Base-by-base conservation (phyloP, 2,888 invertebrate species). In the Hydrotaea diabolus region DNA sequence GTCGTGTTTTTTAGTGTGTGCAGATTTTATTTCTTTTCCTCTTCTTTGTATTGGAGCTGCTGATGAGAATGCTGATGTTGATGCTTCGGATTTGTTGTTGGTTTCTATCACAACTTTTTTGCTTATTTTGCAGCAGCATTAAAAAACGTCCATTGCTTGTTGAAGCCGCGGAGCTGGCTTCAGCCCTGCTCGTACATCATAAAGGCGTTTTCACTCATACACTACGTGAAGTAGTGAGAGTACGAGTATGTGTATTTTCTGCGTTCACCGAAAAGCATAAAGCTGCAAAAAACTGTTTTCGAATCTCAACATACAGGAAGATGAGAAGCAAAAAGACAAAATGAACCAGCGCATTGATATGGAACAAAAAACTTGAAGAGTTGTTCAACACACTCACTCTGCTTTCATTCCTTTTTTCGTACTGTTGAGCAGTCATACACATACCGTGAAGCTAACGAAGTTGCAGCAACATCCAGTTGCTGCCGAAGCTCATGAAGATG, bases 161-260 rank as follows among this genome's bases (percentile, higher is more conserved):
- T 7, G 13, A 36, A 31, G 31, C 31, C 31, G 31, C 7, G 31
- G 3, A 31, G 31, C 31, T 4, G 31, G 13, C 13, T 13, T 49
- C 23, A 21, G 46, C 36, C 31, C 17, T n/a, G n/a, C 31, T 31
- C n/a, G 57, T 46, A 74, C 57, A 75, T 80, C n/a, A 75, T 71
- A 69, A 80, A 74, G 79, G 66, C 79, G 74, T 66, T 80, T 66
- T 31, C 31, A 74, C 66, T 53, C 5, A n/a, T 43, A n/a, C 43
- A 66, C 17, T 8, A 17, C 31, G 31, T 21, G 66, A 9, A 39
- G 43, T 19, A n/a, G n/a, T n/a, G n/a, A n/a, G n/a, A n/a, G n/a
- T n/a, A n/a, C n/a, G n/a, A n/a, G n/a, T n/a, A n/a, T n/a, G 49
- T 15, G n/a, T 49, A 49, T 49, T 4, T 31, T 31, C 43, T 49